Conservation (phyloP, 2,113 vertebrate genomes). For the Callopanchax toddi region DNA sequence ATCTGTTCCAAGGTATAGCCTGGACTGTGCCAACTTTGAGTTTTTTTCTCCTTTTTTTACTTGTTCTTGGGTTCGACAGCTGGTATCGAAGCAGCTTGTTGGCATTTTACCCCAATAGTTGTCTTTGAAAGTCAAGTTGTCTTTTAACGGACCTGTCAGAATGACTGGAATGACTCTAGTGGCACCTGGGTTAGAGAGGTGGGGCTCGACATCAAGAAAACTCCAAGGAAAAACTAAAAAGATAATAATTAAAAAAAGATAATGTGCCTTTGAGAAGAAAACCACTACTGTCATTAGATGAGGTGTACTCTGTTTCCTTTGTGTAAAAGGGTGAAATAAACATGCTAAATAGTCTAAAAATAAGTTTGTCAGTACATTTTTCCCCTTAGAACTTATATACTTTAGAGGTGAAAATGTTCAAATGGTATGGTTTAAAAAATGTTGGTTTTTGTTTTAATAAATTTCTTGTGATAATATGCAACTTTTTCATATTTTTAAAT, state of each 20-base stretch:
- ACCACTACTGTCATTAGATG: too few relatives aligned
- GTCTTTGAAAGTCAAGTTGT: slow-evolving; percentile 55
- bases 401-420: too few relatives aligned
- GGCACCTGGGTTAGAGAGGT: slow-evolving; percentile 57
- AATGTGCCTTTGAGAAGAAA: slow-evolving; percentile 31
- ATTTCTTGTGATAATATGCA: too few relatives aligned
- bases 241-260: slow-evolving; percentile 19
- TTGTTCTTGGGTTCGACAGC: slow-evolving; percentile 57
- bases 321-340: background rate
- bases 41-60: background rate
- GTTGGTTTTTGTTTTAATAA: too few relatives aligned
- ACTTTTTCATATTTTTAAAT: too few relatives aligned
- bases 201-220: slow-evolving; percentile 52
- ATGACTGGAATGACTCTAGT: slow-evolving; percentile 47
- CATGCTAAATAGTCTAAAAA: too few relatives aligned
- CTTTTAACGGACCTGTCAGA: slow-evolving; percentile 60
- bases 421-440: too few relatives aligned
- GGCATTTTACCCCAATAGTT: slow-evolving; percentile 47
- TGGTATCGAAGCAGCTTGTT: slow-evolving; percentile 55
- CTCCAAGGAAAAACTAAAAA: slow-evolving; percentile 29
- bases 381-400: background rate
- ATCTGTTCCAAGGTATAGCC: slow-evolving; percentile 55
- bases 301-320: background rate
- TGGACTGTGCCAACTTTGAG: slow-evolving; percentile 56
- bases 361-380: too few relatives aligned